Evolutionary conservation across 2,113 vertebrate genomes (phyloP).

Genomic region (Raja brachyura): DNA sequence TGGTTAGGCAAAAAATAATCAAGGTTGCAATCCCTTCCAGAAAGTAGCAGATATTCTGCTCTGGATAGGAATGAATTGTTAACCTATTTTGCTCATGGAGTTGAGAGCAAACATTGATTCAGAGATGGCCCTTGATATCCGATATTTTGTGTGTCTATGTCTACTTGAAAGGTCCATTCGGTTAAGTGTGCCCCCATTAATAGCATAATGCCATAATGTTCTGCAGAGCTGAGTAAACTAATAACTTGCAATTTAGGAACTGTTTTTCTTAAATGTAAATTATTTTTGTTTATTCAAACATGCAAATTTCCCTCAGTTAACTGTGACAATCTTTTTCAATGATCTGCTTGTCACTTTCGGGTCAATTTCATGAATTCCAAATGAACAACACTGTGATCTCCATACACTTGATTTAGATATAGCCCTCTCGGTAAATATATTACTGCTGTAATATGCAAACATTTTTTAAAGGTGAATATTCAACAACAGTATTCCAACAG

Average conservation of each 20-base stretch:
- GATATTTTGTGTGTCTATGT: background rate
- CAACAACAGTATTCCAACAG: background rate
- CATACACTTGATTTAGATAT: conserved; percentile 8
- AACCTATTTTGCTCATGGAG: background rate
- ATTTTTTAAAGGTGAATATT: background rate
- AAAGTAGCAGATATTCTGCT: too few relatives aligned
- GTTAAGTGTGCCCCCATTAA: background rate
- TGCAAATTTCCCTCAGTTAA: conserved; percentile 28
- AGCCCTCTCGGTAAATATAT: background rate
- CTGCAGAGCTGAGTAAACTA: background rate
- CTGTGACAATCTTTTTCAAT: conserved; percentile 29
- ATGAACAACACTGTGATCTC: conserved; percentile 20
- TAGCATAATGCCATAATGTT: background rate
- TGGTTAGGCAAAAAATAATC: too few relatives aligned
- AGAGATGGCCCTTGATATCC: too few relatives aligned
- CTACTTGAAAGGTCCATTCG: background rate
- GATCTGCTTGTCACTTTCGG: conserved; percentile 30
- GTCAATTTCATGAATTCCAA: conserved; percentile 38
- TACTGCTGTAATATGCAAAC: conserved; percentile 28
- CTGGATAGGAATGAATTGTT: background rate
- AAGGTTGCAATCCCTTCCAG: too few relatives aligned
- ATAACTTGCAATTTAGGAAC: background rate
- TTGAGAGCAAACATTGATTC: background rate
- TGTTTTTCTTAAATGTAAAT: conserved; percentile 30
- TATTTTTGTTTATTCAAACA: conserved; percentile 9